Evolutionary conservation across 2,113 vertebrate genomes (phyloP).

Genomic region (Prunella himalayana): DNA sequence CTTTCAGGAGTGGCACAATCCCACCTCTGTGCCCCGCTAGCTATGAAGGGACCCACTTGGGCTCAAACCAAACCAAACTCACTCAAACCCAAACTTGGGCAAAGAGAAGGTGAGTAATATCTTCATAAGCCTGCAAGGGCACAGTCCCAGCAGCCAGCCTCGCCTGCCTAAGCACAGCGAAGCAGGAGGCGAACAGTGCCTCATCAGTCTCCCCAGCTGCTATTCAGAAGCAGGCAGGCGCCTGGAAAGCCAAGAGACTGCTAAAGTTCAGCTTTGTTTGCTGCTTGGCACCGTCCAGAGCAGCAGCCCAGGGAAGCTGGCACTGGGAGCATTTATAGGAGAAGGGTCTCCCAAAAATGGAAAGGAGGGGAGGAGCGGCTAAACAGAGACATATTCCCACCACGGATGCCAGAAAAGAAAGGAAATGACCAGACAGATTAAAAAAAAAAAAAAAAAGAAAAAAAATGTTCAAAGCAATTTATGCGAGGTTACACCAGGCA

Average conservation of each 20-base stretch:
- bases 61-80: no score
- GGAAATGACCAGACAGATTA: neutral
- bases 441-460: neutral
- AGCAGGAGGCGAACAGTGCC: neutral
- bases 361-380: neutral
- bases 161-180: neutral
- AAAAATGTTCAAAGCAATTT: neutral
- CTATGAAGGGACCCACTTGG: slow-evolving; percentile 21
- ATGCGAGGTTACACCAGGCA: neutral
- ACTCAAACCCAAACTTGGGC: neutral
- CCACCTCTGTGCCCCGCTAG: neutral
- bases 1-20: neutral
- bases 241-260: slow-evolving; percentile 19
- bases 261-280: slow-evolving; percentile 39
- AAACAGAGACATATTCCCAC: slow-evolving; percentile 38
- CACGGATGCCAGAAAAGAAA: slow-evolving; percentile 23
- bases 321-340: neutral
- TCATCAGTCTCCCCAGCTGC: neutral
- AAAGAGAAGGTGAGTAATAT: neutral
- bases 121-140: neutral
- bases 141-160: neutral
- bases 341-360: slow-evolving; percentile 47
- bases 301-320: neutral
- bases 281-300: neutral
- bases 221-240: slow-evolving; percentile 36